Base-by-base conservation (phyloP, 2,113 vertebrate genomes). In the Heterochromis multidens region DNA sequence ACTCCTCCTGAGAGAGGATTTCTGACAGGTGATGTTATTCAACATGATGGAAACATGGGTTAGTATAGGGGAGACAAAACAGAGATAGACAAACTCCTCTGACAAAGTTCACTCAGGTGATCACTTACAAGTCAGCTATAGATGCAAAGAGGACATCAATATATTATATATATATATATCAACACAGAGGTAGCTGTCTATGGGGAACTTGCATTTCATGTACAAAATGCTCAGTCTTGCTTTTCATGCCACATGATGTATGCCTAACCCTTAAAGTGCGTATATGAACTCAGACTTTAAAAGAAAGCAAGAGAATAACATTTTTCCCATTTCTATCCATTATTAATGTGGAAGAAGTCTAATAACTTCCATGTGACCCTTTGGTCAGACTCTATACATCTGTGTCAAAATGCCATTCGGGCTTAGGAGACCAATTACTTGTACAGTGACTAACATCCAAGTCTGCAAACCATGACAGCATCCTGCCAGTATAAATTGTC, bases 11-110 rank as follows among this genome's bases (percentile, higher is more conserved):
- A 35, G 83, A 83, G 87, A 89, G 83, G 60, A 67, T 52, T 79
- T 82, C 27, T 93, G 92, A 92, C 88, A 88, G 85, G 88, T 92
- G 91, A 87, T 83, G 86, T 93, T 77, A 80, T 63, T 88, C 87
- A 91, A 59, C 52, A 14, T 81, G 78, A 91, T 82, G 89, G 90
- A 85, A 85, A 81, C 77, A 37, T 37, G 37, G 89, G 82, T 84
- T 80, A 37, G 46, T 80, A 7, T 25, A 43, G 33, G 25, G 82
- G 27, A 60, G 84, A 85, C 37, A 10, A 8, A 46, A 77, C 25
- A 82, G 31, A 84, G 62, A 87, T 29, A 63, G 60, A 60, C 57
- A 49, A 16, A 78, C 33, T 67, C 58, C n/a, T 70, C 4, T 8
- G 33, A n/a, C n/a, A 49, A 70, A 25, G 63, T 33, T 74, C 17